Percentiles rank a stretch among this genome's conserved stretches.
Conservation (phyloP, 2,113 vertebrate genomes). For the Sisor rabdophorus region DNA sequence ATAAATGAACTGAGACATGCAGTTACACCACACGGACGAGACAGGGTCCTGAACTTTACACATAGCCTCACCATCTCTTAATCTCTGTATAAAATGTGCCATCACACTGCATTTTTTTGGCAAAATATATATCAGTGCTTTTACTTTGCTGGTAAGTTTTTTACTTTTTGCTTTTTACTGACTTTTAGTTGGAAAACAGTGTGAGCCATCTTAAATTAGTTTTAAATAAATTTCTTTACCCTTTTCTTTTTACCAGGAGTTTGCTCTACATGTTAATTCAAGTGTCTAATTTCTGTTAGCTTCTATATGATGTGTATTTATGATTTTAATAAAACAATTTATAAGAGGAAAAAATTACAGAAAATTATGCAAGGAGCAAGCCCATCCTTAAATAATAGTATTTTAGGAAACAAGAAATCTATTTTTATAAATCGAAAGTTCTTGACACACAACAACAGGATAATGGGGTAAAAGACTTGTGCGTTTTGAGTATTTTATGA, state of each 20-base stretch:
- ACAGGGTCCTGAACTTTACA: constrained; percentile 99
- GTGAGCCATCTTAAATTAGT: constrained; percentile 22
- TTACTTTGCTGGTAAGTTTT: constrained; percentile 73
- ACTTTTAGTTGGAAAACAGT: constrained; percentile 30
- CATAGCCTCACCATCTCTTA: constrained; percentile 95
- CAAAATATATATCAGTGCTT: constrained; percentile 50
- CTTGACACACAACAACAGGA: constrained; percentile 42
- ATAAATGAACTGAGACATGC: constrained; percentile 35
- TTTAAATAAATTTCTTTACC: constrained; percentile 23
- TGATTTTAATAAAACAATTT: constrained; percentile 67
- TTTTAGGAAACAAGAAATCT: constrained; percentile 74
- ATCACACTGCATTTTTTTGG: constrained; percentile 58
- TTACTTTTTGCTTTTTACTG: constrained; percentile 56
- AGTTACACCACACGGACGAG: constrained; percentile 77
- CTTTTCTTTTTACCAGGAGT: constrained; percentile 41
- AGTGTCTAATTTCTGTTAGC: constrained; percentile 71
- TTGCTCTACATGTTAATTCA: constrained; percentile 88
- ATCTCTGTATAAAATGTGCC: constrained; percentile 38
- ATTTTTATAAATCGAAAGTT: constrained; percentile 71
- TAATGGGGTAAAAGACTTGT: constrained; percentile 45
- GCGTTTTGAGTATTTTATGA: constrained; percentile 70
- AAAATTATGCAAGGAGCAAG: constrained; percentile 67
- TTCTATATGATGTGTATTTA: constrained; percentile 74
- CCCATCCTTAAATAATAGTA: constrained; percentile 67
- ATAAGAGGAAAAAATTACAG: constrained; percentile 62